Percentiles rank a stretch among this genome's conserved stretches.
phyloP scores from a whole-genome alignment of 2,797 vertebrate genomes.

The Rhabdomys pumilio region DNA sequence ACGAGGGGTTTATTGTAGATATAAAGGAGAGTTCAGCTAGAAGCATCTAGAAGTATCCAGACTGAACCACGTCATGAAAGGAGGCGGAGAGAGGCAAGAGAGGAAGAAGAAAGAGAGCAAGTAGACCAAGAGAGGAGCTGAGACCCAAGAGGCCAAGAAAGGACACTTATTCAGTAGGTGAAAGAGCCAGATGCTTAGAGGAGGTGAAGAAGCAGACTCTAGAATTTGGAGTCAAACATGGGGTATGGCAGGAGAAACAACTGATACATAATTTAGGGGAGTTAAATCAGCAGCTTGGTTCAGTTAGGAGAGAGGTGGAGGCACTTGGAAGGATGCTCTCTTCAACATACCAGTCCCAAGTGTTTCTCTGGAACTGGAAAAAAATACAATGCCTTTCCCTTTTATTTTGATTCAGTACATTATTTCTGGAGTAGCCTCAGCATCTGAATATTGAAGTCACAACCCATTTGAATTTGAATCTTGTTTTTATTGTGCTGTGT shows the following conservation, averaged over 20 bases:
- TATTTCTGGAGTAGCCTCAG: slow-evolving; percentile 4
- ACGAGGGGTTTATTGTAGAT: neutral
- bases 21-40: neutral
- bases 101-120: neutral
- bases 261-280: neutral
- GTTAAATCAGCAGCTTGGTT: neutral
- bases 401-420: neutral
- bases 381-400: neutral
- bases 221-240: neutral
- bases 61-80: neutral
- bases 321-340: too few species aligned
- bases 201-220: neutral
- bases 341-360: too few species aligned
- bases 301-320: neutral
- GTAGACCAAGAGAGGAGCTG: neutral
- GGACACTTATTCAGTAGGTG: neutral
- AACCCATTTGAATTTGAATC: neutral
- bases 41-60: neutral
- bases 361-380: neutral
- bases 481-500: neutral
- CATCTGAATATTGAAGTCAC: neutral
- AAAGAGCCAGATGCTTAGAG: neutral
- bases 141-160: neutral
- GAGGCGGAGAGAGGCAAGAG: neutral
- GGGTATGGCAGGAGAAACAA: neutral